phyloP scores from a whole-genome alignment of 2,113 vertebrate species.

The Lethenteron camtschaticum region DNA sequence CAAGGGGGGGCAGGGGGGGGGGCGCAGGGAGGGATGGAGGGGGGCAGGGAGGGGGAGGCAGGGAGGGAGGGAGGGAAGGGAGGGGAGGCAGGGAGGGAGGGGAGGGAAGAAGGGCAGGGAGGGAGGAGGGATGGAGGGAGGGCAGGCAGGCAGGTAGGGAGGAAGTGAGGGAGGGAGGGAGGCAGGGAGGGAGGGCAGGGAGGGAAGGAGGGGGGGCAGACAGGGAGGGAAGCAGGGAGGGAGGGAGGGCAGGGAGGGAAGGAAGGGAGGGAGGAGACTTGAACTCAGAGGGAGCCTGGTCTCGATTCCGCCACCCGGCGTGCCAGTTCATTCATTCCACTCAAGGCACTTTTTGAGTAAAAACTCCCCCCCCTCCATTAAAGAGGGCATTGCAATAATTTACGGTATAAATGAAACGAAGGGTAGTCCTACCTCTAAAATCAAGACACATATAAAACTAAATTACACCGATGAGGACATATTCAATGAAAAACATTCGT shows the following conservation, averaged over 20 bases:
- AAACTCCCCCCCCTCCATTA: no score
- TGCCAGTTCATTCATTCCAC: no score
- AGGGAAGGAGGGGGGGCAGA: not conserved
- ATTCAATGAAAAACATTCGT: no score
- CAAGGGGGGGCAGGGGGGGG: not conserved
- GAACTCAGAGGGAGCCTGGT: no score
- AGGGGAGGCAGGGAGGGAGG: not conserved
- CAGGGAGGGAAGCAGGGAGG: not conserved
- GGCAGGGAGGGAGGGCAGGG: not conserved
- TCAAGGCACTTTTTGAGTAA: no score
- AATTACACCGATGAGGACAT: no score
- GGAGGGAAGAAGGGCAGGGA: not conserved
- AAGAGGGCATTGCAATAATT: no score
- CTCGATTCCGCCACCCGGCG: no score
- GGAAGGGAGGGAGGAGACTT: not conserved
- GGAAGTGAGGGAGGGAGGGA: not conserved
- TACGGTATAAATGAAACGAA: no score
- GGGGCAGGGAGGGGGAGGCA: not conserved
- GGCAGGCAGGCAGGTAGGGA: not conserved
- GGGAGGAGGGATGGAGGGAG: not conserved
- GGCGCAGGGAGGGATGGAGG: not conserved
- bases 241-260: not conserved
- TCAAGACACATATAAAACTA: no score
- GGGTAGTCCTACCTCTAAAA: no score
- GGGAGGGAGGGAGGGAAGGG: not conserved